Conservation (phyloP, 2,797 vertebrate genomes). For the Delichon dasypus region DNA sequence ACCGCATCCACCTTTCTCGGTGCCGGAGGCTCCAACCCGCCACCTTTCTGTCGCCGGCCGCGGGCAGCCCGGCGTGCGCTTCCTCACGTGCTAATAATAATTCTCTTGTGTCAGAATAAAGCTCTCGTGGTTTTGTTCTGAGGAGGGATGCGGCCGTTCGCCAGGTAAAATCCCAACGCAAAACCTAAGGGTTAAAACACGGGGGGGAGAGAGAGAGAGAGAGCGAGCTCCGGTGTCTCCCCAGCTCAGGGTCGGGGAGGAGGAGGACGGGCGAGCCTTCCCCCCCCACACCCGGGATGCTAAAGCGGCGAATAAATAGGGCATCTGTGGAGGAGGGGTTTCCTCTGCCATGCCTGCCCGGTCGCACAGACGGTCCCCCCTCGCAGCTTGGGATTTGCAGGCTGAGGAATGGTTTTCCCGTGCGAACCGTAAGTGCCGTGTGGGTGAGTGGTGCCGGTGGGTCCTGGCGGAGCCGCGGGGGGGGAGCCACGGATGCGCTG, state of each 20-base stretch:
- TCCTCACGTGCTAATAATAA: neutral
- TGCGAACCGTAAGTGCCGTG: slow-evolving; percentile 74
- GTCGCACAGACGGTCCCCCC: slow-evolving; percentile 36
- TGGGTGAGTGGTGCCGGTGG: slow-evolving; percentile 3
- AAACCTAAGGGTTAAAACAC: neutral
- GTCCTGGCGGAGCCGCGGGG: slow-evolving; percentile 1
- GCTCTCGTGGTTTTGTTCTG: slow-evolving; percentile 14
- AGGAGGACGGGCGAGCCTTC: neutral
- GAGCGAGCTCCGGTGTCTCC: neutral
- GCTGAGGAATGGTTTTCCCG: slow-evolving; percentile 76
- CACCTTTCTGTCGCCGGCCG: slow-evolving; percentile 2
- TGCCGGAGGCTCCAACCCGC: slow-evolving; percentile 45
- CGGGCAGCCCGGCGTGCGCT: slow-evolving; percentile 23
- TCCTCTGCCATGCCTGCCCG: slow-evolving; percentile 49
- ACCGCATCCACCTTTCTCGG: neutral
- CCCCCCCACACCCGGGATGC: slow-evolving; percentile 41
- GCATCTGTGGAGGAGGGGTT: slow-evolving; percentile 77
- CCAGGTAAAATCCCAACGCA: slow-evolving; percentile 33
- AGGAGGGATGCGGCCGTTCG: slow-evolving; percentile 26
- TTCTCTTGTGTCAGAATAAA: slow-evolving; percentile 39
- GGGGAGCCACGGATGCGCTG: neutral
- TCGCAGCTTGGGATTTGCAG: slow-evolving; percentile 51
- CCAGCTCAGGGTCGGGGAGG: slow-evolving; percentile 6
- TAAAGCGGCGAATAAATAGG: slow-evolving; percentile 72
- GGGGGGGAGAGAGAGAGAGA: neutral